phyloP scores from a whole-genome alignment of 2,113 vertebrate species.

The Chrysochloris asiatica region DNA sequence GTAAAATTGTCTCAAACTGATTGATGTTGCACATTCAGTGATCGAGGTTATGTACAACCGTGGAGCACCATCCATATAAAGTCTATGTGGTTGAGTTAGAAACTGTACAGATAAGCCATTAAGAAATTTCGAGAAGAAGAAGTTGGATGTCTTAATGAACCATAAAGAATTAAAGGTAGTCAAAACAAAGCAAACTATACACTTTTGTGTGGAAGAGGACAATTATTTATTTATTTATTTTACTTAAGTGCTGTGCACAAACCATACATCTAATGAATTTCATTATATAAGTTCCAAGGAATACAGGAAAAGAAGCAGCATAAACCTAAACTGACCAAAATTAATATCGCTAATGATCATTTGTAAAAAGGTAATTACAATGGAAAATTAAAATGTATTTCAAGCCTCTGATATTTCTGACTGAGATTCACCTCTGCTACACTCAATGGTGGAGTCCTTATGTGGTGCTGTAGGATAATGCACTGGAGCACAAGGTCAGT shows the following conservation, averaged over 20 bases:
- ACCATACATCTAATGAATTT: neutral
- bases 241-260: neutral
- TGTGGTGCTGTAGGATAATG: too few species aligned
- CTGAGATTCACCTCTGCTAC: neutral
- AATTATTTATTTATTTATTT: neutral
- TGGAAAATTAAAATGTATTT: neutral
- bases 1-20: neutral
- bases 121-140: neutral
- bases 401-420: neutral
- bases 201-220: neutral
- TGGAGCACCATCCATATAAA: neutral
- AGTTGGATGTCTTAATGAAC: neutral
- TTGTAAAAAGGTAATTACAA: neutral
- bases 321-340: neutral
- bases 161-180: neutral
- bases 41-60: neutral
- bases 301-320: neutral
- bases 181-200: neutral
- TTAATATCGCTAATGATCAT: neutral
- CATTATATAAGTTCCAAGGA: neutral
- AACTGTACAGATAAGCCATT: neutral
- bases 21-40: too few species aligned
- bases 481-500: too few species aligned
- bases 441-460: too few species aligned
- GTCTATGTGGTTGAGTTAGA: neutral